A percentile compares a stretch with the other conserved stretches of the same genome.
These are phyloP conservation scores for Eurypyga helias DNA, from an alignment of 2,113 vertebrate genomes.

Conservation along the genomic window DNA sequence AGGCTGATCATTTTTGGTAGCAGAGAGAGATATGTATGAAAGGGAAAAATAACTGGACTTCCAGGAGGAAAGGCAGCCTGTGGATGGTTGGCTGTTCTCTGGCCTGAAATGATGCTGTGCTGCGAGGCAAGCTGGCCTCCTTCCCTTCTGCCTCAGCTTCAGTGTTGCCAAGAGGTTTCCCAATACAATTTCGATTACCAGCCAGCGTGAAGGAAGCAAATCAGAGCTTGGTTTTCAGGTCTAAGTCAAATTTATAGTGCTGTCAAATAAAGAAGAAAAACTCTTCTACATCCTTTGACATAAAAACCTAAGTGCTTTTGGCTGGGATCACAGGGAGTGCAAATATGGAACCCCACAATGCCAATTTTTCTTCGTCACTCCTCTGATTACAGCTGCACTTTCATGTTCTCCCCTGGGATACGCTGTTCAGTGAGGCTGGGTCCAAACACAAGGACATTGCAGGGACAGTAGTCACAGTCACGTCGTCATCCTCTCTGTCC, in stretches of 20 bases:
- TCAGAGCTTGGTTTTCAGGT: neutral
- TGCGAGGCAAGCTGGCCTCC: neutral
- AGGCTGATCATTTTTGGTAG: neutral
- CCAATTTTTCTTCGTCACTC: neutral
- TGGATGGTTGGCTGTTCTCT: neutral
- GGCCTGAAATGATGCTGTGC: neutral
- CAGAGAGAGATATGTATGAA: neutral
- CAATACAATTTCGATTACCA: neutral
- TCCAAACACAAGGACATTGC: rapidly evolving
- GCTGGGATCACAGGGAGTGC: neutral
- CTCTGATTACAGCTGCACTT: neutral
- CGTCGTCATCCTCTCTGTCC: neutral
- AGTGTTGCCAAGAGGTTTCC: neutral
- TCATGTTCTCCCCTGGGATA: neutral
- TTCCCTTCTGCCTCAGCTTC: neutral
- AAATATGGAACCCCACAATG: neutral
- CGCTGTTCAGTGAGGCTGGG: neutral
- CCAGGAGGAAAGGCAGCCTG: neutral
- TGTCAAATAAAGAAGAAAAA: neutral
- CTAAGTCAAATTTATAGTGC: neutral
- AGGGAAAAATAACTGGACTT: neutral
- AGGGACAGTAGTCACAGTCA: neutral
- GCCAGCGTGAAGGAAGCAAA: neutral
- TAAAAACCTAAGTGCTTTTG: neutral
- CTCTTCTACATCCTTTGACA: neutral